phyloP scores from a whole-genome alignment of 2,797 vertebrate genomes.

The Enteromius anoplus region DNA sequence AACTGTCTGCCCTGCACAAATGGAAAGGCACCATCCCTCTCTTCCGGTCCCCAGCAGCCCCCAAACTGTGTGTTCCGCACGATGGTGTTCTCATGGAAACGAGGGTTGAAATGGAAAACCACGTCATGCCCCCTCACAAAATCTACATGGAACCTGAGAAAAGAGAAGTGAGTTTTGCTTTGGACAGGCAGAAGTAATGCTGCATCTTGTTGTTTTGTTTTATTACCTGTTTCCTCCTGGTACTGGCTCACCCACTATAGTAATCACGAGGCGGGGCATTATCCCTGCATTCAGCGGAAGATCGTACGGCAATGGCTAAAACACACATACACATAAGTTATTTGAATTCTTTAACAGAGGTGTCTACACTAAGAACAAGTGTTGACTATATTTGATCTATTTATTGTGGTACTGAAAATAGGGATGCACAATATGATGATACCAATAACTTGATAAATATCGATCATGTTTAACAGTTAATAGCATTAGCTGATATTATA shows the following conservation, averaged over 20 bases:
- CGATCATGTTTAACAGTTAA: no score
- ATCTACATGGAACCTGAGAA: conserved; percentile 83
- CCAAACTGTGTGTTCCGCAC: conserved; percentile 85
- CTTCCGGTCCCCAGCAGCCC: conserved; percentile 87
- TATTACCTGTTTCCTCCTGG: conserved; percentile 74
- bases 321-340: conserved; percentile 40
- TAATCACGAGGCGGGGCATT: conserved; percentile 83
- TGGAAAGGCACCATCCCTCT: conserved; percentile 80
- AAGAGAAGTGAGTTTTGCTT: neutral
- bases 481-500: no score
- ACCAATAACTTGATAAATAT: no score
- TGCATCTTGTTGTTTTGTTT: neutral
- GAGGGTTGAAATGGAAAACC: conserved; percentile 94
- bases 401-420: no score
- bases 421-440: no score
- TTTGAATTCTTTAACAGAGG: neutral
- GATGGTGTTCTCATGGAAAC: conserved; percentile 82
- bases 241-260: conserved; percentile 76
- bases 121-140: conserved; percentile 81
- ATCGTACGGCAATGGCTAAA: conserved; percentile 85
- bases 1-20: conserved; percentile 86
- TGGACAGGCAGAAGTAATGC: neutral
- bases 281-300: conserved; percentile 84
- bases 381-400: no score
- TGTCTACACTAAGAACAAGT: neutral